phyloP scores from a whole-genome alignment of 2,797 vertebrate genomes.

The Poeciliopsis gracilis region DNA sequence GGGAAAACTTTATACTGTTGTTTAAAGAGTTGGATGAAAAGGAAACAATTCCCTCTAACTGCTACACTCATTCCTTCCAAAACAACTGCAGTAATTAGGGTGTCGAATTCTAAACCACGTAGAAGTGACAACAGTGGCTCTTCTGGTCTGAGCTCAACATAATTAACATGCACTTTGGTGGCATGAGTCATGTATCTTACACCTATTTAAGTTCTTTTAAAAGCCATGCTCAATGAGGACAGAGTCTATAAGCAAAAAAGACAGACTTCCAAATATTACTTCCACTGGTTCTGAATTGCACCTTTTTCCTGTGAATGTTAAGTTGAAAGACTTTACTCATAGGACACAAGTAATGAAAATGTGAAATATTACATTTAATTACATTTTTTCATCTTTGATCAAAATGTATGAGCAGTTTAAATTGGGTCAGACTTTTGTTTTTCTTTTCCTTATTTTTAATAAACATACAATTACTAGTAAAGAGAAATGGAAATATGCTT shows the following conservation, averaged over 20 bases:
- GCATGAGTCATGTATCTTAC: not conserved
- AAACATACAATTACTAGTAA: not conserved
- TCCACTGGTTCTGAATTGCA: not conserved
- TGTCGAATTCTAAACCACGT: not conserved
- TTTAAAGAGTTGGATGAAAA: not conserved
- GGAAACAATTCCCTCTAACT: not conserved
- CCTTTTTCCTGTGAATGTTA: not conserved
- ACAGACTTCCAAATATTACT: not conserved
- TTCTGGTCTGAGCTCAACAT: not conserved
- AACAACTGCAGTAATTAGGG: not conserved
- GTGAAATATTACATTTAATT: not conserved
- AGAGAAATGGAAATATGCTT: not conserved
- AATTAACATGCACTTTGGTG: not conserved
- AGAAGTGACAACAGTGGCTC: not conserved
- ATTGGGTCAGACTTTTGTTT: not conserved
- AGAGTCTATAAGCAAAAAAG: not conserved
- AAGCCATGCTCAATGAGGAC: not conserved
- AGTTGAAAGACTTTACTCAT: not conserved
- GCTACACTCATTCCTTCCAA: not conserved
- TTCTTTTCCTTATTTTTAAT: not conserved
- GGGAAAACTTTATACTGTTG: not conserved
- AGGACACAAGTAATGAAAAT: not conserved
- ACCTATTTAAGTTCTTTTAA: not conserved
- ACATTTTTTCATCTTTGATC: not conserved
- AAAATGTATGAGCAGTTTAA: not conserved